Conservation (phyloP, 1,140 invertebrate species). For the Diachasma alloeum region DNA sequence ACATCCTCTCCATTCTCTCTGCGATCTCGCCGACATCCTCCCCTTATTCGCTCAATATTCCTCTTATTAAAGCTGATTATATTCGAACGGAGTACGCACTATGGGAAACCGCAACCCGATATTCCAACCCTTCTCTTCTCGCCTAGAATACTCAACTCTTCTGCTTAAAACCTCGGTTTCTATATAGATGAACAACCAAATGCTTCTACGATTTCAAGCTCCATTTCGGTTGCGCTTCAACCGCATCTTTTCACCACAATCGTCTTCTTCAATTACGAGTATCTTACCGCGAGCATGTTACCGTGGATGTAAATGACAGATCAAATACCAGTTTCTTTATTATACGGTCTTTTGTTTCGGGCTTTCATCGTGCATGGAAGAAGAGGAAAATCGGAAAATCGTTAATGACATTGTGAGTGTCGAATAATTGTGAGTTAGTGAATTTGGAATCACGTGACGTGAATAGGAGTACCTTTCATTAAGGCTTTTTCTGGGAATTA, state of each 20-base stretch:
- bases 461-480: too few species aligned
- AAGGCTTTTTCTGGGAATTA: too few species aligned
- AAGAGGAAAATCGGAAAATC: too few species aligned
- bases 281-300: not conserved
- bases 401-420: too few species aligned
- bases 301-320: too few species aligned
- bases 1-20: slow-evolving; percentile 32
- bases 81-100: not conserved
- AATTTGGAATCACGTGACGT: too few species aligned
- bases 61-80: slow-evolving; percentile 27
- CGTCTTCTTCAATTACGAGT: not conserved
- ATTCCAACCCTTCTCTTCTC: not conserved
- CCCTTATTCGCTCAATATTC: not conserved
- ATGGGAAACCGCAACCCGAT: not conserved
- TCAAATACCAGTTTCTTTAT: too few species aligned
- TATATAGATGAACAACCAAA: slow-evolving; percentile 28
- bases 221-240: slow-evolving; percentile 36
- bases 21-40: slow-evolving; percentile 21
- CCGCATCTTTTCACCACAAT: slow-evolving; percentile 16
- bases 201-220: slow-evolving; percentile 45
- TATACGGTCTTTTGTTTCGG: too few species aligned
- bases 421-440: too few species aligned
- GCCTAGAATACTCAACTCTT: not conserved
- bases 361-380: too few species aligned
- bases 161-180: slow-evolving; percentile 12